phyloP scores from a whole-genome alignment of 1,140 invertebrate genomes.

The Drosophila tropicalis region DNA sequence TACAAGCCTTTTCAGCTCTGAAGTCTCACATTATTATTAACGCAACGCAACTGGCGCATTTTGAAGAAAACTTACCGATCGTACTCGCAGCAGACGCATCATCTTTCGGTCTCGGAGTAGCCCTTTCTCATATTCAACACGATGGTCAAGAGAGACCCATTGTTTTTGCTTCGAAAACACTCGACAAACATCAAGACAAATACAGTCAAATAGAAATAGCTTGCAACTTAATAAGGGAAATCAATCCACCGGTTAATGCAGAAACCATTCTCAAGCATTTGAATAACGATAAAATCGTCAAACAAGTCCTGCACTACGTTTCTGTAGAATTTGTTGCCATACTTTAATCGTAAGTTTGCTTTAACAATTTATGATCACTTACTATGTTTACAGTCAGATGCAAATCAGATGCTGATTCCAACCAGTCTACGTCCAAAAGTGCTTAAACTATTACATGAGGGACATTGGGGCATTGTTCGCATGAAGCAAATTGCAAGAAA shows the following conservation, averaged over 20 bases:
- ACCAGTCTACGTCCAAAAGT: conserved; percentile 48
- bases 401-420: conserved; percentile 61
- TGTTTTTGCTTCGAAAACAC: too few species aligned
- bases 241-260: conserved; percentile 32
- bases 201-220: too few species aligned
- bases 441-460: conserved; percentile 79
- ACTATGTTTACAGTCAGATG: neutral
- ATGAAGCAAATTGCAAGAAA: too few species aligned
- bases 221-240: conserved; percentile 28
- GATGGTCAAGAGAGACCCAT: too few species aligned
- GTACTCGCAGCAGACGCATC: too few species aligned
- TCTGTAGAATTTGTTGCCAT: neutral
- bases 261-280: conserved; percentile 19
- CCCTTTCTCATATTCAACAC: too few species aligned
- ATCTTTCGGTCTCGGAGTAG: too few species aligned
- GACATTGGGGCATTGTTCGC: conserved; percentile 83
- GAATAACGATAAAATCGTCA: neutral
- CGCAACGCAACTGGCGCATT: neutral
- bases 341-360: neutral
- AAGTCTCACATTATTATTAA: neutral
- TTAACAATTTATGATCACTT: too few species aligned
- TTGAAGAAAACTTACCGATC: neutral
- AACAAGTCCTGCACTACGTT: neutral
- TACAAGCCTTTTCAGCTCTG: neutral
- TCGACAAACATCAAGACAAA: conserved; percentile 7